Evolutionary conservation across 2,113 vertebrate species (phyloP).

Genomic region (Pimephales promelas): DNA sequence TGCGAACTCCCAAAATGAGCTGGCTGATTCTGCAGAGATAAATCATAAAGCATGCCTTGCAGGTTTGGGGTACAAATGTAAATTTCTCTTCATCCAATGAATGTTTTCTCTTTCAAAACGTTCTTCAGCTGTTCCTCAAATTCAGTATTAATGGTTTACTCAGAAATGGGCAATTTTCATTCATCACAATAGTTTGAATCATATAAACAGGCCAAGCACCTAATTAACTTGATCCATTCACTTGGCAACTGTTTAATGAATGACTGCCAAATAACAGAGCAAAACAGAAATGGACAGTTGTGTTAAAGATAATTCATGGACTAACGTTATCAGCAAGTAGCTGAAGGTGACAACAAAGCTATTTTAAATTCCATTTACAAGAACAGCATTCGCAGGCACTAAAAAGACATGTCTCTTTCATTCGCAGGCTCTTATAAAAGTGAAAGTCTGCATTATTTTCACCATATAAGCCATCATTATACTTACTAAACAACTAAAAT

Average conservation of each 20-base stretch:
- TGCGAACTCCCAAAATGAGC: constrained; percentile 69
- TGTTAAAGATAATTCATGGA: constrained; percentile 22
- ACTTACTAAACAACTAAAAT: constrained; percentile 55
- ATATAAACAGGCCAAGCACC: neutral
- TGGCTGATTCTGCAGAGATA: constrained; percentile 74
- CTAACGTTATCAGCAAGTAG: constrained; percentile 24
- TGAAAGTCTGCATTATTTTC: constrained; percentile 50
- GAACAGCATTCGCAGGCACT: constrained; percentile 15
- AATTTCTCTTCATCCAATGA: constrained; percentile 58
- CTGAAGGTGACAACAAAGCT: constrained; percentile 25
- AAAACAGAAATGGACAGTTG: neutral
- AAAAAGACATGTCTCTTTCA: constrained; percentile 49
- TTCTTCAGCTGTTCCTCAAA: constrained; percentile 31
- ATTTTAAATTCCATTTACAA: constrained; percentile 12
- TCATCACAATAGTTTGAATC: neutral
- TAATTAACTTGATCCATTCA: constrained; percentile 40
- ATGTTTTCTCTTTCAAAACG: constrained; percentile 37
- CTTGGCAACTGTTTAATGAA: constrained; percentile 15
- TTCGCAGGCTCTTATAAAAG: constrained; percentile 46
- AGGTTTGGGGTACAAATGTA: constrained; percentile 58
- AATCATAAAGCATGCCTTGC: constrained; percentile 69
- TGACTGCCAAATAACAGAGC: constrained; percentile 14
- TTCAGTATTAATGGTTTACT: neutral
- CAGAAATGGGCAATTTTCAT: neutral
- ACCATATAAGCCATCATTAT: constrained; percentile 49